Evolutionary conservation across 2,797 vertebrate genomes (phyloP).

Genomic region (Scarus forsteni): DNA sequence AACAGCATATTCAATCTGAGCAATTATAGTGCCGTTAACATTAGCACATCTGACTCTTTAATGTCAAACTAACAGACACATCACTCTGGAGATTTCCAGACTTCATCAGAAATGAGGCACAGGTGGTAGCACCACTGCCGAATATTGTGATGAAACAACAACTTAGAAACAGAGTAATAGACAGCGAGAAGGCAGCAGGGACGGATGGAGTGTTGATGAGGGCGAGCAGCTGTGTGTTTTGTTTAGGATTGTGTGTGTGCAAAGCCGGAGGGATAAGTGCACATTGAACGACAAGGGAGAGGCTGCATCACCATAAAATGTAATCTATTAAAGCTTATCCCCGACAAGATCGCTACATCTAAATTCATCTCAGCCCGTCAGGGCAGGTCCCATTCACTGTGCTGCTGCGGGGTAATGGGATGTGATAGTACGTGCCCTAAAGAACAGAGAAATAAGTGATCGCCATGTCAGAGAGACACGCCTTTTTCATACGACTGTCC

Average conservation of each 20-base stretch:
- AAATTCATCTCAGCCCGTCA: conserved; percentile 78
- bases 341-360: conserved; percentile 75
- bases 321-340: conserved; percentile 81
- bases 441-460: conserved; percentile 72
- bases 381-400: conserved; percentile 52
- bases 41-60: conserved; percentile 55
- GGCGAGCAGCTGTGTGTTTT: conserved; percentile 44
- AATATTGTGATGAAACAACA: conserved; percentile 54
- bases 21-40: conserved; percentile 58
- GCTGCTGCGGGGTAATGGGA: conserved; percentile 69
- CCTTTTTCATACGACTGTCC: conserved; percentile 54
- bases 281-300: conserved; percentile 66
- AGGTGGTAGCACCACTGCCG: conserved; percentile 40
- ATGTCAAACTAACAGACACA: conserved; percentile 54
- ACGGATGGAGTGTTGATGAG: conserved; percentile 52
- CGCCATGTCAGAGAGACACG: conserved; percentile 60
- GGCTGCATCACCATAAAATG: conserved; percentile 73
- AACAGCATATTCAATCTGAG: conserved; percentile 46
- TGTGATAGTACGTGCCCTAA: conserved; percentile 71
- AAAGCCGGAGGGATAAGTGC: conserved; percentile 63
- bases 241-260: conserved; percentile 48
- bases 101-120: conserved; percentile 54
- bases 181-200: conserved; percentile 37
- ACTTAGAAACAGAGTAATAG: conserved; percentile 48
- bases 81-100: conserved; percentile 54